These are phyloP conservation scores for Sebastes matsubarae DNA, from an alignment of 2,797 vertebrate species.

Conservation along the genomic window DNA sequence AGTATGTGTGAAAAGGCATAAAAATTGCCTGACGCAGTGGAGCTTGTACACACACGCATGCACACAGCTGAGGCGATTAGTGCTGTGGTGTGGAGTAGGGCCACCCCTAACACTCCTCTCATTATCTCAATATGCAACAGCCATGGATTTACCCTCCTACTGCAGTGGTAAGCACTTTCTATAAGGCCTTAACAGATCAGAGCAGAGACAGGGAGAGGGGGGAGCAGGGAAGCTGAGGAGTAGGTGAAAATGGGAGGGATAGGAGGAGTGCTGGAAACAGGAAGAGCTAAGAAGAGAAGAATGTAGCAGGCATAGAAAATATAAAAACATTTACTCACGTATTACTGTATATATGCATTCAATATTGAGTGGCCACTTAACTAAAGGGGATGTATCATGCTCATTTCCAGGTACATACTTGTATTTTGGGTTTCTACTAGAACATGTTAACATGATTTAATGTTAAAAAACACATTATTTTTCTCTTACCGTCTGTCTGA, in stretches of 20 bases:
- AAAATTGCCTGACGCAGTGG: conserved; percentile 35
- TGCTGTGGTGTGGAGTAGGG: conserved; percentile 63
- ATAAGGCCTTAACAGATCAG: conserved; percentile 62
- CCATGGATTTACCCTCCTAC: conserved; percentile 63
- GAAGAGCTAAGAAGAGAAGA: neutral
- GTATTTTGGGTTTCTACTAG: no score
- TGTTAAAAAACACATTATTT: no score
- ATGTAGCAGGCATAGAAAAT: neutral
- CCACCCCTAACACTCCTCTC: conserved; percentile 66
- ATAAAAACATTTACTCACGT: neutral
- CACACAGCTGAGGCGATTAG: conserved; percentile 57
- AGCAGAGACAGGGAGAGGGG: conserved; percentile 26
- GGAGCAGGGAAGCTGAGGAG: conserved; percentile 22
- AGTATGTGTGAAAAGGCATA: conserved; percentile 36
- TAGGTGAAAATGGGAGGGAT: neutral
- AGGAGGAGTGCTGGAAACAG: neutral
- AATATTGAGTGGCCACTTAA: neutral
- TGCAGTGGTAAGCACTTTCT: conserved; percentile 76
- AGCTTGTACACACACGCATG: conserved; percentile 23
- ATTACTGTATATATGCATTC: neutral
- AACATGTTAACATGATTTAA: no score
- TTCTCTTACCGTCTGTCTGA: no score
- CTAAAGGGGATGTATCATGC: neutral
- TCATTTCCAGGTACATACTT: no score
- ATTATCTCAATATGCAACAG: conserved; percentile 76